Percentiles rank a stretch among this genome's conserved stretches.
These are phyloP conservation scores for Tetrax tetrax DNA, from an alignment of 2,113 vertebrate species.

Conservation along the genomic window DNA sequence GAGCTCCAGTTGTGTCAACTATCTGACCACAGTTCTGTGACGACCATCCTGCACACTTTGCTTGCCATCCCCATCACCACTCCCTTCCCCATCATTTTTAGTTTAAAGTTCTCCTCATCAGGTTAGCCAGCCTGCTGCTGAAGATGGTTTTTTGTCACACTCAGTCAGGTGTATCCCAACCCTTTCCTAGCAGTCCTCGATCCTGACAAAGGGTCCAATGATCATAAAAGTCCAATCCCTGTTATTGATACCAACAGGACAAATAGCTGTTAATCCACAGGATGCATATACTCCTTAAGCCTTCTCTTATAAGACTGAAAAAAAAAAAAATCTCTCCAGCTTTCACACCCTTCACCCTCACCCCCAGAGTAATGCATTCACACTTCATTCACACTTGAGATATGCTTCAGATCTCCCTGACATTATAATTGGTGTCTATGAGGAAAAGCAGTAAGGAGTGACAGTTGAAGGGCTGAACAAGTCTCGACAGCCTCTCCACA, in stretches of 20 bases:
- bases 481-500: not conserved
- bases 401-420: not conserved
- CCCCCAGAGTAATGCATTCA: not conserved
- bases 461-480: not conserved
- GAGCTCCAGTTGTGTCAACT: not conserved
- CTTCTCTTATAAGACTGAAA: accelerated
- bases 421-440: no score
- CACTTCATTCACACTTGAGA: not conserved
- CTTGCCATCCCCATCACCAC: not conserved
- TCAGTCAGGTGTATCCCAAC: not conserved
- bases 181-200: not conserved
- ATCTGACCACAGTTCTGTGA: not conserved
- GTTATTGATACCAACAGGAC: not conserved
- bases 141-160: not conserved
- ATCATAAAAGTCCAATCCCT: not conserved
- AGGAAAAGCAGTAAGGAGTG: not conserved
- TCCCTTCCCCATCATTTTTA: not conserved
- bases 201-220: not conserved
- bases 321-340: not conserved
- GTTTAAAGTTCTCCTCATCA: not conserved
- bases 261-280: not conserved
- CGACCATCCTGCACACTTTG: not conserved
- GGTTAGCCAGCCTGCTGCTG: not conserved
- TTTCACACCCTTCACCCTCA: not conserved
- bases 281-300: not conserved